Percentiles rank a stretch among this genome's conserved stretches.
phyloP scores from a whole-genome alignment of 2,888 invertebrate species.

The Furcula furcula region DNA sequence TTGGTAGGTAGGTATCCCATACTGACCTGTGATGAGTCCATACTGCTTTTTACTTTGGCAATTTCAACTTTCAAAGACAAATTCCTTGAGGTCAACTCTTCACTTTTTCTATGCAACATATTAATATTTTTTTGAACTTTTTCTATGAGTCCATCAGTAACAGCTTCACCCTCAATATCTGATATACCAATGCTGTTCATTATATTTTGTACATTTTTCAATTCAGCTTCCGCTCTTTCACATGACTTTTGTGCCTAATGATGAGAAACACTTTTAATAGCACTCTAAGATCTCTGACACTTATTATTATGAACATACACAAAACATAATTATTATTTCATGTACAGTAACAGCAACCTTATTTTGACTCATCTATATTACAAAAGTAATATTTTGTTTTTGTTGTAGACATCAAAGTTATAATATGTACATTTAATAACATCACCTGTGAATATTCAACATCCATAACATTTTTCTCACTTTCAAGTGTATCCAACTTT shows the following conservation, averaged over 20 bases:
- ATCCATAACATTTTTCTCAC: constrained; percentile 68
- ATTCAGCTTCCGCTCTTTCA: constrained; percentile 75
- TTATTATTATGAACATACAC: no score
- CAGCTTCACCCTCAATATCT: constrained; percentile 44
- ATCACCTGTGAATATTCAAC: constrained; percentile 66
- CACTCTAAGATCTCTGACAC: no score
- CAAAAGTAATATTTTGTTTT: no score
- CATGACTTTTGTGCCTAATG: constrained; percentile 60
- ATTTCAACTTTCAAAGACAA: constrained; percentile 63
- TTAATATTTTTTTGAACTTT: constrained; percentile 60
- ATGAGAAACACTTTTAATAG: constrained; percentile 1
- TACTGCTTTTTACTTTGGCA: constrained; percentile 52
- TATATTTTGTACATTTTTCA: constrained; percentile 61
- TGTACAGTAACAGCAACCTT: no score
- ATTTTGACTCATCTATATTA: no score
- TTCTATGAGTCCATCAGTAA: constrained; percentile 47
- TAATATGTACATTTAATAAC: no score
- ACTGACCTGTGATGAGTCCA: constrained; percentile 46
- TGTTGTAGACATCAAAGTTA: no score
- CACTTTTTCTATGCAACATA: constrained; percentile 58
- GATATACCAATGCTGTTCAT: constrained; percentile 57
- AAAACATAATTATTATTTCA: no score
- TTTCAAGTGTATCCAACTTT: constrained; percentile 62
- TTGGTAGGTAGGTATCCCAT: no score
- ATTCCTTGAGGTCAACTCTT: constrained; percentile 64